Evolutionary conservation across 2,797 vertebrate species (phyloP).

Genomic region (Sphenodon punctatus): DNA sequence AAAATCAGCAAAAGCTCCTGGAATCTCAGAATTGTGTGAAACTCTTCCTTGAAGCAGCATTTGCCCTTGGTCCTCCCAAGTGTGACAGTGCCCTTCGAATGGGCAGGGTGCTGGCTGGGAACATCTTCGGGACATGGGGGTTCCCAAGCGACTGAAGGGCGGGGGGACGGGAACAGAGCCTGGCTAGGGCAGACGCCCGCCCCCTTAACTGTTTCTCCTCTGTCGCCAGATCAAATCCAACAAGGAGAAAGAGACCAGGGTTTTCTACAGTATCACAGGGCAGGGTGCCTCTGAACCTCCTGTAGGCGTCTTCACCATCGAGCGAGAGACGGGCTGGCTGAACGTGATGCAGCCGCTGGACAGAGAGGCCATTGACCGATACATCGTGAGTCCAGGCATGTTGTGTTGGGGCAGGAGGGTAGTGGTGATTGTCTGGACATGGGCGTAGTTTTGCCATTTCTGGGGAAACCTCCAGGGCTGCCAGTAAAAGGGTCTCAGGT

Average conservation of each 20-base stretch:
- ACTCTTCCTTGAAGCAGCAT: too few relatives aligned
- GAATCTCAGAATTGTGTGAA: too few relatives aligned
- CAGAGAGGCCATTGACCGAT: conserved; percentile 66
- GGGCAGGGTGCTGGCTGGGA: too few relatives aligned
- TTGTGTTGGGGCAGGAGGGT: background rate
- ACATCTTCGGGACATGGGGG: too few relatives aligned
- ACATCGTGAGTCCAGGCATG: conserved; percentile 61
- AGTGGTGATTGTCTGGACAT: background rate
- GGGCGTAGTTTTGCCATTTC: too few relatives aligned
- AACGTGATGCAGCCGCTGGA: conserved; percentile 72
- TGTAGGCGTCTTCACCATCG: conserved; percentile 65
- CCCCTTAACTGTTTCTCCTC: background rate
- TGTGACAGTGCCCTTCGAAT: too few relatives aligned
- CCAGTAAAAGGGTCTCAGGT: background rate
- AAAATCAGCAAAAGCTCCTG: too few relatives aligned
- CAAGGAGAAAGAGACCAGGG: conserved; percentile 64
- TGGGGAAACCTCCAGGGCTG: too few relatives aligned
- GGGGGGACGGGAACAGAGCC: background rate
- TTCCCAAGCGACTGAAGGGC: too few relatives aligned
- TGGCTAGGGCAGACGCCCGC: background rate
- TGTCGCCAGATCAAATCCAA: conserved; percentile 74
- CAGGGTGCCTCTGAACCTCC: conserved; percentile 71
- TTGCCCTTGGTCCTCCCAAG: too few relatives aligned
- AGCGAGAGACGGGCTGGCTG: conserved; percentile 69
- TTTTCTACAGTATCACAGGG: conserved; percentile 78